Evolutionary conservation across 1,140 invertebrate species (phyloP), one percentile per base, ranked within the genome.

Genomic region (Bombus fervidus): DNA sequence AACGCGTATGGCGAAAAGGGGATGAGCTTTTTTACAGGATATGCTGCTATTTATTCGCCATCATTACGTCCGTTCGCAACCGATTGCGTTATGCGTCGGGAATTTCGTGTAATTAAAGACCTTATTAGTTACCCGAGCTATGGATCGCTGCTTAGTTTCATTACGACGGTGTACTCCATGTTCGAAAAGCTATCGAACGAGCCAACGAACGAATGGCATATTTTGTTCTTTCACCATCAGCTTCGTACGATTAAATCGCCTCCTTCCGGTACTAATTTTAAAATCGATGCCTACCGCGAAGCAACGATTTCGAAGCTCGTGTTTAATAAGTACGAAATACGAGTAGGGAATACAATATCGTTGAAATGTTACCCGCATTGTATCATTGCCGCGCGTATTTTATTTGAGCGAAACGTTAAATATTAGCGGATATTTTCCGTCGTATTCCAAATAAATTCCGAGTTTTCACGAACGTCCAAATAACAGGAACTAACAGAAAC

Each of bases 31-130:
- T 47, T 62, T 59, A 47, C 39, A 39, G 68, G 59, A 37, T 68
- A 66, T 22, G 37, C 69, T 37, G 81, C 66, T 78, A 85, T 80
- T 87, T 87, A 86, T 81, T 90, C 87, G 66, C 77, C 74, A 85
- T 87, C 87, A 83, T 84, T 89, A 87, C 85, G 66, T 72, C 68
- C 31, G 69, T 37, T 64, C 1, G 75, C 53, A 53, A 75, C 43
- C 53, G 69, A 28, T 77, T 2, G 28, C 43, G 59, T 41, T 87
- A 47, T 86, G 34, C 62, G 73, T 34, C 47, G 22, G 64, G 69
- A 34, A 87, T 88, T 78, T 83, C 64, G 69, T 59, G 68, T 75
- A 80, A 90, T 88, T 81, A 81, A 81, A 81, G 66, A 66, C 64
- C 72, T 81, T 47, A 85, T 87, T 87, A 81, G 74, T 66, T 73